Evolutionary conservation across 2,888 invertebrate genomes (phyloP).

Genomic region (Microctonus aethiopoides): DNA sequence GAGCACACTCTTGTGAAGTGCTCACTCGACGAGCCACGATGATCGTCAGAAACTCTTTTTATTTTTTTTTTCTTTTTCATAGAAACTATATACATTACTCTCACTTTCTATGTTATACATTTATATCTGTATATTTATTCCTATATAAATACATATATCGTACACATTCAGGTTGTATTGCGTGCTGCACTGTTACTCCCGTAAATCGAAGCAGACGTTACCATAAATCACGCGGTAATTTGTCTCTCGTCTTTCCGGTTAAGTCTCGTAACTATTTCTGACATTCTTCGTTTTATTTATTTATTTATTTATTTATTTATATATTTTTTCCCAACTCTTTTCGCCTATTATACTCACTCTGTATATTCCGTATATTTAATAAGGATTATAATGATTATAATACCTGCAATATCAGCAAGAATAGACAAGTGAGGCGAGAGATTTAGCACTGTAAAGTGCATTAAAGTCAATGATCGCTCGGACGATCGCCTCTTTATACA

Average conservation of each 20-base stretch:
- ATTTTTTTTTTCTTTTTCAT: background rate
- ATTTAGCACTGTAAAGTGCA: background rate
- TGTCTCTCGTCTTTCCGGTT: background rate
- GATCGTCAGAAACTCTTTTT: background rate
- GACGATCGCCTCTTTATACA: background rate
- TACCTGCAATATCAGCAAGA: too few species aligned
- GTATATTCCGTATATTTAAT: background rate
- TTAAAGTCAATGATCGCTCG: background rate
- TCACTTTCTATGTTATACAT: background rate
- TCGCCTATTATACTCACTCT: background rate
- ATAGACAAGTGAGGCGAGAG: background rate
- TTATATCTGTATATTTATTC: background rate
- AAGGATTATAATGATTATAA: too few species aligned
- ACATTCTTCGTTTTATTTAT: background rate
- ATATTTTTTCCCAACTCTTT: background rate
- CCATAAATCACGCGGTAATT: background rate
- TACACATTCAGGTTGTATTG: background rate
- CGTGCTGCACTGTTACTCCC: background rate
- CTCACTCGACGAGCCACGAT: slow-evolving; percentile 4
- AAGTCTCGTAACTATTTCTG: background rate
- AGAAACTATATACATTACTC: background rate
- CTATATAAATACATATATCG: background rate
- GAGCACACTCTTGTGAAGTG: slow-evolving; percentile 17
- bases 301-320: background rate
- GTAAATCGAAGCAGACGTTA: background rate